Evolutionary conservation across 2,113 vertebrate genomes (phyloP).

Genomic region (Struthio camelus): DNA sequence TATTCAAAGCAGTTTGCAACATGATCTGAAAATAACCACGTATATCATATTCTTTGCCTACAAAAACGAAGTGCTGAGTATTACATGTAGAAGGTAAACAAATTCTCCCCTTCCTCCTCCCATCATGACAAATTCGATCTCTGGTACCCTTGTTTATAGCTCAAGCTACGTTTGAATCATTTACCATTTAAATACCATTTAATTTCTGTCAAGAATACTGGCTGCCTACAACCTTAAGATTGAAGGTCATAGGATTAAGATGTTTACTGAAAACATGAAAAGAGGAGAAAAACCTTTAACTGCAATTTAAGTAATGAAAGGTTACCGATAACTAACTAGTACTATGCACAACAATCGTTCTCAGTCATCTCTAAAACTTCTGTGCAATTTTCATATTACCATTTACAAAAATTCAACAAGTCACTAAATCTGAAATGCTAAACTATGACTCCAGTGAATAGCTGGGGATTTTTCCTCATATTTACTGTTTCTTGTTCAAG

Average conservation of each 20-base stretch:
- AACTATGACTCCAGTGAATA: slow-evolving; percentile 58
- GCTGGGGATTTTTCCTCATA: slow-evolving; percentile 21
- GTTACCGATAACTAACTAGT: slow-evolving; percentile 62
- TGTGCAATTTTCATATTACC: slow-evolving; percentile 23
- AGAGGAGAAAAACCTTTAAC: slow-evolving; percentile 39
- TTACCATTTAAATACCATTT: slow-evolving; percentile 14
- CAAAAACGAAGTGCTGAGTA: slow-evolving; percentile 27
- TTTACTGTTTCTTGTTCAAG: slow-evolving; percentile 1
- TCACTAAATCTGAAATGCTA: slow-evolving; percentile 57
- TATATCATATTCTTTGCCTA: neutral
- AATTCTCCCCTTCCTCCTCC: slow-evolving; percentile 9
- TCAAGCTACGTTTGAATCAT: slow-evolving; percentile 33
- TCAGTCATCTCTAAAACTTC: slow-evolving; percentile 43
- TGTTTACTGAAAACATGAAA: slow-evolving; percentile 39
- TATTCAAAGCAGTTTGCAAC: slow-evolving; percentile 1
- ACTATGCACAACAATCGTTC: slow-evolving; percentile 65
- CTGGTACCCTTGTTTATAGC: slow-evolving; percentile 19
- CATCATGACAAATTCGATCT: slow-evolving; percentile 15
- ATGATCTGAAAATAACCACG: neutral
- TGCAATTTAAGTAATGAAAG: slow-evolving; percentile 42
- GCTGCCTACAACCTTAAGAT: slow-evolving; percentile 8
- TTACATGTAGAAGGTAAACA: neutral
- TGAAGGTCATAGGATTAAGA: slow-evolving; percentile 54
- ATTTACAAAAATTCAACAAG: slow-evolving; percentile 68
- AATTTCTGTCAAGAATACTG: slow-evolving; percentile 10